Base-by-base conservation (phyloP, 2,888 invertebrate species). In the Brenthis daphne region DNA sequence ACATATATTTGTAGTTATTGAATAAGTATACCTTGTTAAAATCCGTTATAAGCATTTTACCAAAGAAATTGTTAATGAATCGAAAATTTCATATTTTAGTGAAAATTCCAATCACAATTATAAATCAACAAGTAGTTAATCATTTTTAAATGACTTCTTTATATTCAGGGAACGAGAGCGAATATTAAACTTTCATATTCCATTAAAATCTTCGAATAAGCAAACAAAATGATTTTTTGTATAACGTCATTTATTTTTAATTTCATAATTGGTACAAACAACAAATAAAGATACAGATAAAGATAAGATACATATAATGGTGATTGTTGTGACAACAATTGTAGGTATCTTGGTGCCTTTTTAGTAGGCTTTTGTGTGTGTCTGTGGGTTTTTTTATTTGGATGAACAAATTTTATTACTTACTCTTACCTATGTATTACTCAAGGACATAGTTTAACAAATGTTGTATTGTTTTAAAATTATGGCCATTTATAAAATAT, bases 151-250 rank as follows among this genome's bases (percentile, higher is more conserved):
- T 33, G 29, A 60, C 60, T 60, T 50, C 60, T 60, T 60, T 60
- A 60, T 60, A 60, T 50, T 60, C 60, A 64, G 50, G 48, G 60
- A 50, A 50, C n/a, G 60, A 33, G n/a, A 50, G 60, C 50, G 60
- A 16, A 71, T 50, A 71, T 71, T 68, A 65, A 71, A 57, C 63
- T 71, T 71, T 71, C 68, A 71, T 71, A 57, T 50, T 68, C 56
- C 68, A 68, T 71, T 71, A 71, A 63, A 64, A 51, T 64, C 58
- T 50, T 33, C 61, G 58, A 66, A n/a, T 65, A 58, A 66, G 58
- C 58, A 65, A 71, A 64, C 60, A 60, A 50, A 29, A 29, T 29
- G 29, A 48, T 29, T 12, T 50, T 50, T 60, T n/a, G 16, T 29
- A 60, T 50, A 58, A 48, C 48, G 60, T 29, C 50, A 33, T 60